Conservation (phyloP, 2,888 invertebrate genomes). For the Drosophila birchii region DNA sequence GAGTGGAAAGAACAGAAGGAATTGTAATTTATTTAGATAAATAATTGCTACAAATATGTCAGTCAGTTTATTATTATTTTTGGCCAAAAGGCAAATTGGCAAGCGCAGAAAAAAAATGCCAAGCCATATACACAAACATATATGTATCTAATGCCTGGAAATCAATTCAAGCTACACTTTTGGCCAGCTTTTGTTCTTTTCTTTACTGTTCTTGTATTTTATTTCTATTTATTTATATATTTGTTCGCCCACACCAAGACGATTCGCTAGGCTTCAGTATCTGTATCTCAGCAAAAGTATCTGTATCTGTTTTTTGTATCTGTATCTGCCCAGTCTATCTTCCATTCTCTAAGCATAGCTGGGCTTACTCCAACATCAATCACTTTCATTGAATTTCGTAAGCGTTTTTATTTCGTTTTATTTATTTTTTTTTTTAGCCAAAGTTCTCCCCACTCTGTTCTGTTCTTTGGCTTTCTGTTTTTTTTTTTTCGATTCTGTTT, state of each 20-base stretch:
- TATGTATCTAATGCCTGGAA: slow-evolving; percentile 26
- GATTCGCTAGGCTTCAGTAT: slow-evolving; percentile 12
- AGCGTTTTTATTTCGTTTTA: slow-evolving; percentile 36
- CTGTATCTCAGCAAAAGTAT: slow-evolving; percentile 1
- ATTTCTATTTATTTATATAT: background rate
- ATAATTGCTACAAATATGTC: slow-evolving; percentile 76
- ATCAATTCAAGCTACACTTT: slow-evolving; percentile 42
- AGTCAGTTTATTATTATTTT: slow-evolving; percentile 43
- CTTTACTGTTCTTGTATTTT: slow-evolving; percentile 2
- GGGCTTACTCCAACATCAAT: slow-evolving; percentile 72
- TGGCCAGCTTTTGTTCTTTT: slow-evolving; percentile 34
- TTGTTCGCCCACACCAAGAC: slow-evolving; percentile 34
- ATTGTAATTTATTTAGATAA: slow-evolving; percentile 30
- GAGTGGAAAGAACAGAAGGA: background rate
- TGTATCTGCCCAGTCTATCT: slow-evolving; percentile 32
- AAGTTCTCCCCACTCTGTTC: slow-evolving; percentile 29
- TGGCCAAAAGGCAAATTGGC: slow-evolving; percentile 59
- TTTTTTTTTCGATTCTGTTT: slow-evolving; percentile 5
- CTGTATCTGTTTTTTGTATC: slow-evolving; percentile 1
- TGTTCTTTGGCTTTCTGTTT: slow-evolving; percentile 20
- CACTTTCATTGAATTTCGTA: slow-evolving; percentile 76
- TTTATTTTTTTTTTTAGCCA: slow-evolving; percentile 6
- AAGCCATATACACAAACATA: background rate
- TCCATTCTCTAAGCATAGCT: slow-evolving; percentile 45
- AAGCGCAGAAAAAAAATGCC: slow-evolving; percentile 1